These are phyloP conservation scores for Nymphalis polychloros DNA, from an alignment of 2,888 invertebrate genomes.

Conservation along the genomic window DNA sequence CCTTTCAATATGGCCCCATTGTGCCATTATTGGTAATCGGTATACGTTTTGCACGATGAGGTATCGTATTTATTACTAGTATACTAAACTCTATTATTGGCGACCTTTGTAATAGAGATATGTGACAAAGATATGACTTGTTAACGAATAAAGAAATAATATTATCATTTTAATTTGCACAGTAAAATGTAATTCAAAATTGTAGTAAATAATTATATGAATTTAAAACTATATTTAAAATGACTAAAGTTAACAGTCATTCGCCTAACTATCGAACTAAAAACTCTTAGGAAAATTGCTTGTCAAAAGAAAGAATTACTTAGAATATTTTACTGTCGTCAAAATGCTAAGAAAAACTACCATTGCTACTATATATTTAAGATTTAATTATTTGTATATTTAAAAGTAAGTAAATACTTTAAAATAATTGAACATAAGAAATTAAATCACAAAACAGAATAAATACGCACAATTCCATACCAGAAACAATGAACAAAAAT, in stretches of 20 bases:
- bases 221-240: no score
- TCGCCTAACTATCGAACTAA: not conserved
- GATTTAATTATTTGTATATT: not conserved
- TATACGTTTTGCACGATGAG: constrained; percentile 63
- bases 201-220: no score
- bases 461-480: constrained; percentile 7
- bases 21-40: constrained; percentile 71
- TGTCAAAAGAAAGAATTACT: not conserved
- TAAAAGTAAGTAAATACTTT: not conserved
- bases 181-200: not conserved
- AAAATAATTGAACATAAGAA: not conserved
- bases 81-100: constrained; percentile 22
- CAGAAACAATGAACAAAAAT: constrained; percentile 17
- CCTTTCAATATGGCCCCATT: constrained; percentile 64
- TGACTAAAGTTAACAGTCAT: no score
- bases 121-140: not conserved
- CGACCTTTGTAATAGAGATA: constrained; percentile 14
- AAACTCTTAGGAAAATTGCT: not conserved
- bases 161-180: not conserved
- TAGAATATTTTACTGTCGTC: not conserved
- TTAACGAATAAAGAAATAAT: not conserved
- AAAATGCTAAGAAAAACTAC: not conserved
- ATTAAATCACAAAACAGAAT: constrained; percentile 10
- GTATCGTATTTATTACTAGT: constrained; percentile 61
- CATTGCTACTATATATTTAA: not conserved